Conservation (phyloP, 1,140 invertebrate species). For the Drosophila tani region DNA sequence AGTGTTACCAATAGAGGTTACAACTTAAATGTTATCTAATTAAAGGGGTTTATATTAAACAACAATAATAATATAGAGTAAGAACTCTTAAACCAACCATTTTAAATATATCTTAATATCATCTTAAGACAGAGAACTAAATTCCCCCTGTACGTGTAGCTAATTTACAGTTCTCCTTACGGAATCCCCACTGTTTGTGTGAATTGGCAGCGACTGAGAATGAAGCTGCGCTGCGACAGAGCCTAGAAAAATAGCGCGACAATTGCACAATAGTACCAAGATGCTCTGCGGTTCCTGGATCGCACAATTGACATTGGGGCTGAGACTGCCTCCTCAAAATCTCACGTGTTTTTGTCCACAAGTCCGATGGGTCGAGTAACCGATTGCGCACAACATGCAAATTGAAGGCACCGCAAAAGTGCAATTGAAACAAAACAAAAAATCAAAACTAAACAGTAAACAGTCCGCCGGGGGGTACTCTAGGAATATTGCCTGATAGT, state of each 20-base stretch:
- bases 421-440: background rate
- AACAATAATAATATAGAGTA: no score
- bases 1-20: no score
- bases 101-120: no score
- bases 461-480: background rate
- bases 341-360: constrained; percentile 18
- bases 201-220: constrained; percentile 4
- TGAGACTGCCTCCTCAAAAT: background rate
- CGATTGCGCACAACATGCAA: background rate
- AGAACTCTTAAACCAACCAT: no score
- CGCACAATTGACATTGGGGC: constrained; percentile 10
- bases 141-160: no score
- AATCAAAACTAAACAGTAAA: constrained; percentile 3
- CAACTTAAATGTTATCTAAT: no score
- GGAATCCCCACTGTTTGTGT: constrained; percentile 1
- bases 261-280: constrained; percentile 19
- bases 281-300: constrained; percentile 12
- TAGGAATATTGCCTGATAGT: no score
- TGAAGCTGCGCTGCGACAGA: constrained; percentile 2
- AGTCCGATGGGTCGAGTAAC: background rate
- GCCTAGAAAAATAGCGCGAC: no score
- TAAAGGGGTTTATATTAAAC: no score
- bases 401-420: constrained; percentile 7
- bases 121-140: no score
- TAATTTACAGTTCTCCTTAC: background rate